phyloP scores from a whole-genome alignment of 64 coral and sea anemone genomes.

The Stylophora pistillata region DNA sequence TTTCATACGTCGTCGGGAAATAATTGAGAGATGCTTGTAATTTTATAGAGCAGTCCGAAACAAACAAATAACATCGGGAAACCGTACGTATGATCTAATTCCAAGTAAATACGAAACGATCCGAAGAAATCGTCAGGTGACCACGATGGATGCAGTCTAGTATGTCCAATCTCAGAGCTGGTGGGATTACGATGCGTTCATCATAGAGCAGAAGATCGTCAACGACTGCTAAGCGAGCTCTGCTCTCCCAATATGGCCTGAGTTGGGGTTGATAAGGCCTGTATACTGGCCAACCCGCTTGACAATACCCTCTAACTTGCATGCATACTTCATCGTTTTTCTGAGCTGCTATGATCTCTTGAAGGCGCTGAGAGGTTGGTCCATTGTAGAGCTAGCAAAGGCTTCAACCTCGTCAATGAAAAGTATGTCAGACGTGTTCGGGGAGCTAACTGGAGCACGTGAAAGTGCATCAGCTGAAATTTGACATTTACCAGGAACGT shows the following conservation, averaged over 20 bases:
- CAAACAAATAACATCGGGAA: no score
- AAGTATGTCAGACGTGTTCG: neutral
- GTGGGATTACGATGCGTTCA: slow-evolving; percentile 59
- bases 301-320: slow-evolving; percentile 29
- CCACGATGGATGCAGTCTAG: slow-evolving; percentile 53
- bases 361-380: slow-evolving; percentile 21
- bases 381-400: neutral
- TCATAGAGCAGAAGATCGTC: slow-evolving; percentile 51
- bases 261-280: slow-evolving; percentile 42
- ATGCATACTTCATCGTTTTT: slow-evolving; percentile 25
- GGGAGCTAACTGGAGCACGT: neutral
- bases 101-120: no score
- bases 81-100: no score
- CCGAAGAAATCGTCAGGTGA: no score
- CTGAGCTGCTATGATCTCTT: slow-evolving; percentile 42
- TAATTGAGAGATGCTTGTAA: no score
- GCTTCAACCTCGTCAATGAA: slow-evolving; percentile 24
- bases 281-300: slow-evolving; percentile 41
- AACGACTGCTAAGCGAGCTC: slow-evolving; percentile 43
- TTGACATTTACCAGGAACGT: neutral
- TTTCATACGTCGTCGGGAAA: no score
- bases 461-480: neutral
- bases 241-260: neutral
- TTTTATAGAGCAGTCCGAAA: no score
- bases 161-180: slow-evolving; percentile 19